phyloP scores from a whole-genome alignment of 2,888 invertebrate genomes.

The Smittia aterrima region DNA sequence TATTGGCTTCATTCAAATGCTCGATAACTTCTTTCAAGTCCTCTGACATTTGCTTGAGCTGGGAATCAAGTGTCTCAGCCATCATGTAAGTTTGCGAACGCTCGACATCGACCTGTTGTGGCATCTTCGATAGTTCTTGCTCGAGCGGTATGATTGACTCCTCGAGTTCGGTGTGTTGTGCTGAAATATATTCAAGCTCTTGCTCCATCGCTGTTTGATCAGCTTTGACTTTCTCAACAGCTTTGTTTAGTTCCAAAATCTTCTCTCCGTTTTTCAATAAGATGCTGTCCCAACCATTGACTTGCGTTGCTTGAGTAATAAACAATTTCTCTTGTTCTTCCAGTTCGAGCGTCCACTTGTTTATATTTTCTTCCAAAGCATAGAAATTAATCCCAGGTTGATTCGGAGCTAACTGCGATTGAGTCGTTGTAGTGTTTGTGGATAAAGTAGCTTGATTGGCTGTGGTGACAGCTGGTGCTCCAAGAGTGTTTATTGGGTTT shows the following conservation, averaged over 20 bases:
- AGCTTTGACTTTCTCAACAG: constrained; percentile 82
- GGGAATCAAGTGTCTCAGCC: constrained; percentile 87
- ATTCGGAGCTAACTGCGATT: neutral
- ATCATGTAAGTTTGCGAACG: constrained; percentile 87
- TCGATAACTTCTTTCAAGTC: constrained; percentile 94
- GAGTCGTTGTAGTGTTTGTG: neutral
- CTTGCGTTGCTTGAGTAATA: constrained; percentile 89
- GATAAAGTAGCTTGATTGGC: neutral
- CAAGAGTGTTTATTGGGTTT: neutral
- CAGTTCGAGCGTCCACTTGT: constrained; percentile 90
- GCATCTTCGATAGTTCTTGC: constrained; percentile 67
- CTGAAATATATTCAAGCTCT: constrained; percentile 88
- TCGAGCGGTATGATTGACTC: constrained; percentile 83
- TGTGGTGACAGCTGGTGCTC: neutral
- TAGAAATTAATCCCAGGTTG: constrained; percentile 64
- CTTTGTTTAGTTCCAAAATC: constrained; percentile 80
- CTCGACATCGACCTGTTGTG: constrained; percentile 78
- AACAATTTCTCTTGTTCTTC: constrained; percentile 92
- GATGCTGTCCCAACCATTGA: constrained; percentile 93
- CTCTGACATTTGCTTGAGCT: constrained; percentile 90
- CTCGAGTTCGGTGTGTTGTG: constrained; percentile 90
- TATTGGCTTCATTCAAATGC: constrained; percentile 85
- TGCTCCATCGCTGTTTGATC: constrained; percentile 89
- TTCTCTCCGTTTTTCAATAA: constrained; percentile 90
- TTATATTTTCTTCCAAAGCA: constrained; percentile 86